Evolutionary conservation across 1,140 invertebrate species (phyloP).

Genomic region (Capitella teleta): DNA sequence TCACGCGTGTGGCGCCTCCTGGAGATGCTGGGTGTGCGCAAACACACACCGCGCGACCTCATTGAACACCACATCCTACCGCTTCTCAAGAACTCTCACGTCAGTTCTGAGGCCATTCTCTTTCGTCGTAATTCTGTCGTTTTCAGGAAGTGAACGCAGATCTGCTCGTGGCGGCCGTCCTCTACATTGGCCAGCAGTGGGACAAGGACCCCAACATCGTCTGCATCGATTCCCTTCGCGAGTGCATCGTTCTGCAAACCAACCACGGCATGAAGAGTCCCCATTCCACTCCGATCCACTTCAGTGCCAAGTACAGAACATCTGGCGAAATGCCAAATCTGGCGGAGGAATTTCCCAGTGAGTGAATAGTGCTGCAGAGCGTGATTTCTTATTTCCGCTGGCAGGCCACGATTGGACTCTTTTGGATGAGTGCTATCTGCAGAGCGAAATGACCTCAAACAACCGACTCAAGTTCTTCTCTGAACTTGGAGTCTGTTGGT

Average conservation of each 20-base stretch:
- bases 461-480: too few relatives aligned
- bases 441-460: too few relatives aligned
- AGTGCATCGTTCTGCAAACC: constrained; percentile 21
- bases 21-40: constrained; percentile 23
- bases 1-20: constrained; percentile 31
- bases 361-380: too few relatives aligned
- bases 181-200: constrained; percentile 28
- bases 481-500: too few relatives aligned
- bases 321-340: too few relatives aligned
- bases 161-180: constrained; percentile 25
- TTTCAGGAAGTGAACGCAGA: constrained; percentile 4
- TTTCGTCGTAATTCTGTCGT: constrained; percentile 1
- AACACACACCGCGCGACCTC: constrained; percentile 25
- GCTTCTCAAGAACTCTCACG: constrained; percentile 13
- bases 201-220: constrained; percentile 20
- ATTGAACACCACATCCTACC: constrained; percentile 36
- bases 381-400: too few relatives aligned
- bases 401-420: too few relatives aligned
- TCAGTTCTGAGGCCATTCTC: neutral
- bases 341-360: too few relatives aligned
- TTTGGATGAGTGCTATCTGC: too few relatives aligned
- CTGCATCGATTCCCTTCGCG: constrained; percentile 20
- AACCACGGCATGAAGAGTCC: constrained; percentile 26
- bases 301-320: constrained; percentile 24
- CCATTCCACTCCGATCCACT: constrained; percentile 21